Evolutionary conservation across 2,113 vertebrate genomes (phyloP).

Genomic region (Halcyon senegalensis): DNA sequence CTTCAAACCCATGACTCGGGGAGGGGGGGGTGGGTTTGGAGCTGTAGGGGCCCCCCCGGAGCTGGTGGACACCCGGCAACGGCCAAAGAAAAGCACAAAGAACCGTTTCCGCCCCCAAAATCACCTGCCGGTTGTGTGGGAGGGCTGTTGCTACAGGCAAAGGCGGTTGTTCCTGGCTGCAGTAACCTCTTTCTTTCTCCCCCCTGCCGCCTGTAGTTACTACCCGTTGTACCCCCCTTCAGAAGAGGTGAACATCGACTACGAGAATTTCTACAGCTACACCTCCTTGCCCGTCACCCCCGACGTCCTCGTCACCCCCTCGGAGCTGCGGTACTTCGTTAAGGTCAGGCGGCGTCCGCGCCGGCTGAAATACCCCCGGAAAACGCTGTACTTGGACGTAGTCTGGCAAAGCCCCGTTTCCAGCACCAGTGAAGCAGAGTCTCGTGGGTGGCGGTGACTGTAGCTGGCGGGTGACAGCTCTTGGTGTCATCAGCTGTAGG

Average conservation of each 20-base stretch:
- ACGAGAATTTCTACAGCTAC: slow-evolving; percentile 79
- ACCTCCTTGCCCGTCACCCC: background rate
- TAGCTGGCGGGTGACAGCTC: no score
- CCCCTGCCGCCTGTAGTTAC: slow-evolving; percentile 73
- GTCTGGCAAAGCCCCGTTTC: no score
- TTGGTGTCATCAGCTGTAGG: background rate
- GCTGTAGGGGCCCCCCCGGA: background rate
- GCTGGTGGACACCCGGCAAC: rapidly evolving
- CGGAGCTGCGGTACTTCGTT: background rate
- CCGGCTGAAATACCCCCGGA: no score
- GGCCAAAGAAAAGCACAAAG: background rate
- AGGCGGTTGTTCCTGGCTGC: background rate
- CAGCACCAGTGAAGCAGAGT: no score
- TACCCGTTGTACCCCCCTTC: slow-evolving; percentile 90
- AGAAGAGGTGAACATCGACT: slow-evolving; percentile 89
- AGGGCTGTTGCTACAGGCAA: background rate
- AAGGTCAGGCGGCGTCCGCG: background rate
- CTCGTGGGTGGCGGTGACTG: no score
- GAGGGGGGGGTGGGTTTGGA: no score
- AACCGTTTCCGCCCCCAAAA: background rate
- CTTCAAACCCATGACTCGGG: rapidly evolving
- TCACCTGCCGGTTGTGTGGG: rapidly evolving
- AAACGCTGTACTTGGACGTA: no score
- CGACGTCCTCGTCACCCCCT: background rate
- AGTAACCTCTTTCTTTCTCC: background rate